Conservation (phyloP, 2,888 invertebrate species). For the Leptura quadrifasciata region DNA sequence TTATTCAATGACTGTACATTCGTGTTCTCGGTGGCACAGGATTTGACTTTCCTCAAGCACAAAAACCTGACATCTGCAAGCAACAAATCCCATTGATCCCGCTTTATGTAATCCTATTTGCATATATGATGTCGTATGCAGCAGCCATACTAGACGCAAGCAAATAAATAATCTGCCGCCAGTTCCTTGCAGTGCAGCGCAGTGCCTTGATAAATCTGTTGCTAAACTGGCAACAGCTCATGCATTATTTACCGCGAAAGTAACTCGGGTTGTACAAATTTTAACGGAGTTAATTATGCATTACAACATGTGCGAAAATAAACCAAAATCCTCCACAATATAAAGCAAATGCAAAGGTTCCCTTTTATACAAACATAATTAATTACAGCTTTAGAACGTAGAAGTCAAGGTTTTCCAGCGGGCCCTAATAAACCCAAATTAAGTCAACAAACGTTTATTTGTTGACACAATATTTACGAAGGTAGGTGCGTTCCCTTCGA, state of each 20-base stretch:
- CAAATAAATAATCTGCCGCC: slow-evolving; percentile 20
- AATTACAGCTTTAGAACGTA: background rate
- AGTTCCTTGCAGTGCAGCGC: background rate
- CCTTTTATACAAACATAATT: background rate
- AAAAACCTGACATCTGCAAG: slow-evolving; percentile 21
- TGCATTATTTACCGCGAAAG: background rate
- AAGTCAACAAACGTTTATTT: background rate
- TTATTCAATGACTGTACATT: background rate
- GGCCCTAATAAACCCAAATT: background rate
- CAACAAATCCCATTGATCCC: slow-evolving; percentile 29
- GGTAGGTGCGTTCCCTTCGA: background rate
- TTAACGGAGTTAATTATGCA: background rate
- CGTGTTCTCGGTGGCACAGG: background rate
- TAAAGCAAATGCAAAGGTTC: background rate
- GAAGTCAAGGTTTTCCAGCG: background rate
- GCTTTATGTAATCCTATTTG: slow-evolving; percentile 32
- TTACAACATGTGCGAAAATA: background rate
- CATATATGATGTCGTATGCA: slow-evolving; percentile 25
- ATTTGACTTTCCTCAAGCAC: background rate
- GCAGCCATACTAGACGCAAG: slow-evolving; percentile 20
- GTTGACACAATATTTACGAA: background rate
- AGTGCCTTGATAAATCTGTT: background rate
- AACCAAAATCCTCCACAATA: background rate
- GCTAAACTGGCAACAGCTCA: background rate
- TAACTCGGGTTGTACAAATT: background rate